Evolutionary conservation across 2,888 invertebrate species (phyloP).

Genomic region (Hemicrepidius hirtus): DNA sequence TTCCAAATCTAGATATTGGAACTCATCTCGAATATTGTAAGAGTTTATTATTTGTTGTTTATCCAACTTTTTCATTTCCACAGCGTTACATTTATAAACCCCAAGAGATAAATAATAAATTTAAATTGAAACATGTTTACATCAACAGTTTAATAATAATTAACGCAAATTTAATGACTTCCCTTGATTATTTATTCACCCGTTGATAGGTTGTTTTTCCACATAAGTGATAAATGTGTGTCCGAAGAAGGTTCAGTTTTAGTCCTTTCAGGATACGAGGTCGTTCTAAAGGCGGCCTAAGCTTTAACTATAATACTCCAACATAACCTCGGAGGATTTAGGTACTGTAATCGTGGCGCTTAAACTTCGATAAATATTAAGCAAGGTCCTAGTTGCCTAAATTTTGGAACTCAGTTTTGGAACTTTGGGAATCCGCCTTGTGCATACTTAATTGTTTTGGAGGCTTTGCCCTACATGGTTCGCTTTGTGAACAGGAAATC

Average conservation of each 20-base stretch:
- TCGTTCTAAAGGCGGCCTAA: conserved; percentile 15
- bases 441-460: conserved; percentile 24
- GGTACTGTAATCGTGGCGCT: conserved; percentile 24
- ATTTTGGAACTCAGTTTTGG: conserved; percentile 23
- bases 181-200: too few relatives aligned
- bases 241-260: neutral
- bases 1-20: neutral
- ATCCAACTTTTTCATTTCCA: too few relatives aligned
- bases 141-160: too few relatives aligned
- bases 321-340: conserved; percentile 27
- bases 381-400: conserved; percentile 26
- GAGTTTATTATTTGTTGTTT: too few relatives aligned
- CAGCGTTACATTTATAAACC: too few relatives aligned
- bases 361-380: conserved; percentile 40
- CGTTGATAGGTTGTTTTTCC: too few relatives aligned
- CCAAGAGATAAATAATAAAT: too few relatives aligned
- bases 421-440: conserved; percentile 22
- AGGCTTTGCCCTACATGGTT: conserved; percentile 16
- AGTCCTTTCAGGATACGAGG: conserved; percentile 6
- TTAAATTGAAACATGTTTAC: too few relatives aligned
- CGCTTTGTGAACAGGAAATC: conserved; percentile 7
- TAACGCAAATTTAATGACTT: too few relatives aligned
- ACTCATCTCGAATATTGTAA: too few relatives aligned
- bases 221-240: neutral
- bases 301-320: conserved; percentile 9